Evolutionary conservation across 2,113 vertebrate genomes (phyloP).

Genomic region (Lamprologus ornatipinnis): DNA sequence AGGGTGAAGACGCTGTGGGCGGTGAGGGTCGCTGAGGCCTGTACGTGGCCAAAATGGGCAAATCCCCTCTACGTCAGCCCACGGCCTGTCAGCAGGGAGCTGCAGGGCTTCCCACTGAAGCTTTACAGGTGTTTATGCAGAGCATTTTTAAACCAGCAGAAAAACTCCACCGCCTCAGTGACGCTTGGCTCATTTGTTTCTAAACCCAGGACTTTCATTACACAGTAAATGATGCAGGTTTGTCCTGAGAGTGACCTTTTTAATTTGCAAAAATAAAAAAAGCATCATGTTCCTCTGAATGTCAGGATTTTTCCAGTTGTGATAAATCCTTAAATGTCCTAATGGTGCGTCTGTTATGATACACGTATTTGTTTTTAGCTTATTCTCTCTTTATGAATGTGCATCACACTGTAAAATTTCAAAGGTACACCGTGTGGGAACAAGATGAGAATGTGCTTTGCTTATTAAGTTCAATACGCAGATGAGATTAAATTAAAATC

Average conservation of each 20-base stretch:
- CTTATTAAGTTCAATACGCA: background rate
- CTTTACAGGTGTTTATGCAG: background rate
- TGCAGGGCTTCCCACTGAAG: conserved; percentile 4
- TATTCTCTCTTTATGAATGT: background rate
- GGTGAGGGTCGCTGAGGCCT: conserved; percentile 43
- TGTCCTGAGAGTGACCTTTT: background rate
- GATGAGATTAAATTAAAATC: background rate
- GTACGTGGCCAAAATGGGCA: conserved; percentile 31
- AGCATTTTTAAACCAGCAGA: background rate
- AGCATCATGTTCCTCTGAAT: background rate
- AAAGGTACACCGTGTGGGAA: background rate
- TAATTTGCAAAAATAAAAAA: background rate
- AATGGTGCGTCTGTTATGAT: background rate
- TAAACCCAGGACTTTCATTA: background rate
- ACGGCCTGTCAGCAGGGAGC: conserved; percentile 6
- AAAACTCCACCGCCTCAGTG: background rate
- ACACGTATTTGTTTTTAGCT: background rate
- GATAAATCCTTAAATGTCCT: background rate
- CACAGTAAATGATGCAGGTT: background rate
- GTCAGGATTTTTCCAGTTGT: background rate
- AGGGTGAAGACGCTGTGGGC: conserved; percentile 27
- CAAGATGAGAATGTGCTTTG: background rate
- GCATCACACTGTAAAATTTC: background rate
- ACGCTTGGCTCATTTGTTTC: background rate
- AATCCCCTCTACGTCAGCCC: conserved; percentile 45